These are phyloP conservation scores for Tympanoctomys barrerae DNA, from an alignment of 2,797 vertebrate genomes.

Conservation along the genomic window DNA sequence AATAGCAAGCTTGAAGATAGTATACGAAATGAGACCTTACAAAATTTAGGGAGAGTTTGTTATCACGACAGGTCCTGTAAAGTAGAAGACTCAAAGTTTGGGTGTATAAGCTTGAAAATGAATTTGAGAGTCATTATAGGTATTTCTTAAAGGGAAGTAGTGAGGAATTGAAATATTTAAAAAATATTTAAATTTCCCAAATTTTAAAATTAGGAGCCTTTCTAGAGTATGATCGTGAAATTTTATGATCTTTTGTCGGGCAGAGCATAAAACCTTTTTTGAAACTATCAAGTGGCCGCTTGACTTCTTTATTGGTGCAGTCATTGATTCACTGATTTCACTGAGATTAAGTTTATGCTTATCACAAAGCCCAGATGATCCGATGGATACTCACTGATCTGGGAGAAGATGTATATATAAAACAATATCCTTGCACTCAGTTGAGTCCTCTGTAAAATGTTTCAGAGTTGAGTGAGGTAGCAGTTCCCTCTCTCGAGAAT, in stretches of 20 bases:
- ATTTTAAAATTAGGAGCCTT: constrained; percentile 37
- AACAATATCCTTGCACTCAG: not conserved
- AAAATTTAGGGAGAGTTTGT: constrained; percentile 60
- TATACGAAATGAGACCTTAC: not conserved
- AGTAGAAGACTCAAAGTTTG: constrained; percentile 23
- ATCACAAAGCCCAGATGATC: not conserved
- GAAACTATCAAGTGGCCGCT: not conserved
- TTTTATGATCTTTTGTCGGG: not conserved
- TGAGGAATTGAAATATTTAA: constrained; percentile 29
- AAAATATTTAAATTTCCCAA: constrained; percentile 4
- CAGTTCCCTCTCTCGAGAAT: not conserved
- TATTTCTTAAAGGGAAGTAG: constrained; percentile 11
- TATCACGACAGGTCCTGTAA: constrained; percentile 30
- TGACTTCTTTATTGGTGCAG: constrained; percentile 3
- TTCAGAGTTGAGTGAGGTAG: not conserved
- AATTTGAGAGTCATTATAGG: constrained; percentile 25
- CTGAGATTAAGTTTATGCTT: not conserved
- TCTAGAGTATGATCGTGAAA: not conserved
- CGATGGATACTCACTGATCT: not conserved
- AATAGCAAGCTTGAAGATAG: not conserved
- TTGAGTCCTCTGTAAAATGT: constrained; percentile 26
- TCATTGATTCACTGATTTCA: constrained; percentile 43
- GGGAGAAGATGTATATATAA: not conserved
- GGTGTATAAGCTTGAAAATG: constrained; percentile 16
- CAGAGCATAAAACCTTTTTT: not conserved